These are phyloP conservation scores for Bombus turneri DNA, from an alignment of 1,140 invertebrate species.

Conservation along the genomic window DNA sequence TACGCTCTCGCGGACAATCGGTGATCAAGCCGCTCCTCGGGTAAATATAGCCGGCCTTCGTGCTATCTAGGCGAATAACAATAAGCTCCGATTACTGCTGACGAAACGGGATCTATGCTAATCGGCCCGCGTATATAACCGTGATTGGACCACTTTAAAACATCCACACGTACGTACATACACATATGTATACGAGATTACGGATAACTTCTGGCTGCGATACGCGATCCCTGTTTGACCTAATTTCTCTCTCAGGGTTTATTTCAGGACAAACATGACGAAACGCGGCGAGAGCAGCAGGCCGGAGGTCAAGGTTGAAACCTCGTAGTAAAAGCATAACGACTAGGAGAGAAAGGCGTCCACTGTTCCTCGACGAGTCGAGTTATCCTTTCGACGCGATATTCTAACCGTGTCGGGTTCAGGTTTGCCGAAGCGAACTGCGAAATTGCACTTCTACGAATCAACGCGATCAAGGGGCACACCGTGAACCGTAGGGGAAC, in stretches of 20 bases:
- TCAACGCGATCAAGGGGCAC: not conserved
- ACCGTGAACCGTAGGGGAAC: not conserved
- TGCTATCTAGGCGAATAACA: constrained; percentile 25
- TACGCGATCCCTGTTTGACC: not conserved
- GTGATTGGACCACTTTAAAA: constrained; percentile 15
- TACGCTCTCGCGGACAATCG: constrained; percentile 39
- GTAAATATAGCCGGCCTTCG: constrained; percentile 37
- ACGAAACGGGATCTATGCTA: constrained; percentile 34
- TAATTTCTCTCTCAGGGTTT: not conserved
- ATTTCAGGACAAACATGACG: not conserved
- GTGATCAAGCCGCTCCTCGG: constrained; percentile 15
- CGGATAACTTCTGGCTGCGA: not conserved
- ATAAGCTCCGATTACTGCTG: constrained; percentile 18
- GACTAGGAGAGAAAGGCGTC: not conserved
- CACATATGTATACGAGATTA: not conserved
- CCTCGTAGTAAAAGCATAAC: no score
- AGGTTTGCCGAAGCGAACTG: constrained; percentile 1
- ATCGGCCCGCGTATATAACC: not conserved
- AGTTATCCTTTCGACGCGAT: not conserved
- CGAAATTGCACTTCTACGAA: constrained; percentile 39
- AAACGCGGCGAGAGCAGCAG: not conserved
- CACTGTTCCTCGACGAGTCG: not conserved
- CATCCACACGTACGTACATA: not conserved
- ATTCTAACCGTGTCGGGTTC: not conserved
- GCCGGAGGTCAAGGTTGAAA: constrained; percentile 16